A percentile compares a stretch with the other conserved stretches of the same genome.
Conservation (phyloP, 1,140 invertebrate genomes). For the Reticulitermes speratus region DNA sequence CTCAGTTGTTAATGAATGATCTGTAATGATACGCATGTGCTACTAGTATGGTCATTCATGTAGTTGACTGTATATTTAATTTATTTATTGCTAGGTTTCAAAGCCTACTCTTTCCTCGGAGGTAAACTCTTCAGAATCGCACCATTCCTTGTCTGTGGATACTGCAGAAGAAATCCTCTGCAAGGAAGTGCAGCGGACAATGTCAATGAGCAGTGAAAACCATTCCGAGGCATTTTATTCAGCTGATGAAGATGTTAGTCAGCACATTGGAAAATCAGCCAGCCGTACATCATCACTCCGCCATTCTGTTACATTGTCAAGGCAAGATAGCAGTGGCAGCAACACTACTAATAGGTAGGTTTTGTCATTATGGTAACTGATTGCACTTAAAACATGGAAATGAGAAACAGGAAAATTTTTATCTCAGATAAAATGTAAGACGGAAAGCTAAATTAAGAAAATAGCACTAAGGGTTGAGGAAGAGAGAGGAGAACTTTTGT, state of each 20-base stretch:
- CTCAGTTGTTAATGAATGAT: neutral
- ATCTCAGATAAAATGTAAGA: no score
- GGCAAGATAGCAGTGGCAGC: conserved; percentile 47
- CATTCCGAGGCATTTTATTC: conserved; percentile 89
- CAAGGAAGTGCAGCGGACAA: conserved; percentile 71
- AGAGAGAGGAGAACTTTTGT: no score
- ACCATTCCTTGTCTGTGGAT: conserved; percentile 56
- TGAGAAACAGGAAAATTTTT: no score
- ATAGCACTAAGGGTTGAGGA: no score
- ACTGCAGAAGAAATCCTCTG: conserved; percentile 24
- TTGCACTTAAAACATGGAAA: no score
- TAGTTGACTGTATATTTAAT: neutral
- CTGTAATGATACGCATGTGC: neutral
- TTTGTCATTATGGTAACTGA: neutral
- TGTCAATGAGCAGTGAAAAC: conserved; percentile 84
- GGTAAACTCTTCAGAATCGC: conserved; percentile 59
- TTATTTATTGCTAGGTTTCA: neutral
- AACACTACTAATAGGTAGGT: neutral
- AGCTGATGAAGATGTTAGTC: conserved; percentile 74
- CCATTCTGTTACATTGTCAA: conserved; percentile 40
- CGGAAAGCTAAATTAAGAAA: no score
- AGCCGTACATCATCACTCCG: conserved; percentile 32
- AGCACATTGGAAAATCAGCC: conserved; percentile 13
- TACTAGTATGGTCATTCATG: neutral
- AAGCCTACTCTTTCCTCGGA: conserved; percentile 33